These are phyloP conservation scores for Myathropa florea DNA, from an alignment of 2,888 invertebrate species.

Conservation along the genomic window DNA sequence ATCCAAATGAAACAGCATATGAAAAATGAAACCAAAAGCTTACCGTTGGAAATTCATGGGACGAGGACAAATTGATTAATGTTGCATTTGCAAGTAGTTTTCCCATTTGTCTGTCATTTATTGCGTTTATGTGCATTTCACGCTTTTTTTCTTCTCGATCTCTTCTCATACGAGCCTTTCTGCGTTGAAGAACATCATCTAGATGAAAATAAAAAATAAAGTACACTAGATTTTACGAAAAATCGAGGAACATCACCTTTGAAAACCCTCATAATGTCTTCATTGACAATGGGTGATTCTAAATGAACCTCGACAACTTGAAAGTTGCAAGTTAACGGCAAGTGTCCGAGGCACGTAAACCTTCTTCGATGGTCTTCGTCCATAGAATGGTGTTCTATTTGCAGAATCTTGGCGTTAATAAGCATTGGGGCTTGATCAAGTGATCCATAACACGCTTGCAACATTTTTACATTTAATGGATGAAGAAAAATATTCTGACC, in stretches of 20 bases:
- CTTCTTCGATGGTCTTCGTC: conserved; percentile 90
- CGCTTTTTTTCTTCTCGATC: conserved; percentile 90
- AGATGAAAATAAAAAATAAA: conserved; percentile 53
- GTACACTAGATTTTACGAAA: background rate
- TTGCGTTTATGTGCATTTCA: conserved; percentile 88
- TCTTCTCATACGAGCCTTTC: conserved; percentile 85
- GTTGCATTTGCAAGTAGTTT: conserved; percentile 83
- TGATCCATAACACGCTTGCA: conserved; percentile 92
- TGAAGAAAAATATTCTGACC: conserved; percentile 96
- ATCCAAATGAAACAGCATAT: background rate
- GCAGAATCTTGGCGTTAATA: conserved; percentile 90
- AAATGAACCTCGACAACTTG: conserved; percentile 94
- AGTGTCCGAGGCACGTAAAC: conserved; percentile 89
- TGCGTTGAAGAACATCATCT: conserved; percentile 89
- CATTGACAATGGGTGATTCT: conserved; percentile 86
- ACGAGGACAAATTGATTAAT: conserved; percentile 83
- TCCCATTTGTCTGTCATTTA: conserved; percentile 88
- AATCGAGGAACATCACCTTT: conserved; percentile 82
- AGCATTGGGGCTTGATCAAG: conserved; percentile 88
- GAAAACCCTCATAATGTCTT: conserved; percentile 86
- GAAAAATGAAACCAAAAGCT: conserved; percentile 58
- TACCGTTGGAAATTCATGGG: conserved; percentile 84
- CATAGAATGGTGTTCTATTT: conserved; percentile 92
- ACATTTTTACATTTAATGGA: conserved; percentile 93
- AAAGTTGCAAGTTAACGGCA: conserved; percentile 95